phyloP scores from a whole-genome alignment of 1,140 invertebrate genomes.

The Chymomyza costata region DNA sequence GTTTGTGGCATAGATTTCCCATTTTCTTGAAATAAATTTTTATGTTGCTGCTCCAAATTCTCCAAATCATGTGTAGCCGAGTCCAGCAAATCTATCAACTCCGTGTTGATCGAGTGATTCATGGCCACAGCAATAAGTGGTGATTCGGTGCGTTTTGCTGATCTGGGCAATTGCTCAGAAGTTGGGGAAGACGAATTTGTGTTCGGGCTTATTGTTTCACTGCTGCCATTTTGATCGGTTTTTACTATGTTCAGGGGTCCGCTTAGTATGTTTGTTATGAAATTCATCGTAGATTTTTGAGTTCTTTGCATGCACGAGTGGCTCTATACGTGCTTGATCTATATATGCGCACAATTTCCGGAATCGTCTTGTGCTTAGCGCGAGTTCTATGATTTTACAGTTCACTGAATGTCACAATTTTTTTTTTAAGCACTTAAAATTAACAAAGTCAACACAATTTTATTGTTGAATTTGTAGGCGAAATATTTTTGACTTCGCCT shows the following conservation, averaged over 20 bases:
- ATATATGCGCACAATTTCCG: constrained; percentile 1
- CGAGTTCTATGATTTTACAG: too few species aligned
- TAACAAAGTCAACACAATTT: too few species aligned
- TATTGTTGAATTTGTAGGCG: too few species aligned
- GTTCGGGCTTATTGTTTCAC: constrained; percentile 1
- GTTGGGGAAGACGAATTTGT: neutral
- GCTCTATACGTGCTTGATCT: neutral
- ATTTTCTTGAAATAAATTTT: constrained; percentile 13
- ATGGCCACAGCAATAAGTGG: constrained; percentile 11
- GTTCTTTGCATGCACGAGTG: constrained; percentile 46
- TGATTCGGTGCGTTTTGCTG: neutral
- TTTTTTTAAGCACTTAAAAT: neutral
- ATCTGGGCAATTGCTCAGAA: neutral
- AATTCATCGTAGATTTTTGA: constrained; percentile 46
- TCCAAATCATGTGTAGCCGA: constrained; percentile 39
- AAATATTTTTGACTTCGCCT: too few species aligned
- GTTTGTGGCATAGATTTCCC: neutral
- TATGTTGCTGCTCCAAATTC: constrained; percentile 33
- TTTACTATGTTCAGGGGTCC: constrained; percentile 48
- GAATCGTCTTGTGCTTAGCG: constrained; percentile 5
- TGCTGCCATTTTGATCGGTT: constrained; percentile 1
- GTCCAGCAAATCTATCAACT: constrained; percentile 29
- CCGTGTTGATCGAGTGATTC: constrained; percentile 10
- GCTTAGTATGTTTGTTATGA: constrained; percentile 61
- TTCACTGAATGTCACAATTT: constrained; percentile 28